These are phyloP conservation scores for Trichonephila clavata DNA, from an alignment of 1,140 invertebrate species.

Conservation along the genomic window DNA sequence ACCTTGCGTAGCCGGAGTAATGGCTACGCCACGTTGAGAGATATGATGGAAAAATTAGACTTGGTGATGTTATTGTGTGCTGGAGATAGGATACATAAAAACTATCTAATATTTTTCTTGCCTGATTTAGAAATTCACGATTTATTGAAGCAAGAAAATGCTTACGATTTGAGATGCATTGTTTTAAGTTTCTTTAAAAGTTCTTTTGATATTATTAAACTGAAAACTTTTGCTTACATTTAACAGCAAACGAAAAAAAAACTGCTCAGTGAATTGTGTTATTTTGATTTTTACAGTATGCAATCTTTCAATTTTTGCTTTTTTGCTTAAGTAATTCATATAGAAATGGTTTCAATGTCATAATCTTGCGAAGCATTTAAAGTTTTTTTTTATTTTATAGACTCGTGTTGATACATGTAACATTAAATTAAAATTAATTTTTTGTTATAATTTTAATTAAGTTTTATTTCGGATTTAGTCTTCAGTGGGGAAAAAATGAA, in stretches of 20 bases:
- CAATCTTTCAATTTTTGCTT: too few relatives aligned
- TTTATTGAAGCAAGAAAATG: not conserved
- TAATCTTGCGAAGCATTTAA: too few relatives aligned
- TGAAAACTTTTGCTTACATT: not conserved
- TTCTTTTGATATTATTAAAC: not conserved
- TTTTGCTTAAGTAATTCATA: too few relatives aligned
- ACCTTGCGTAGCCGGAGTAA: constrained; percentile 40
- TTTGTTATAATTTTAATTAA: too few relatives aligned
- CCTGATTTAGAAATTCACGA: constrained; percentile 49
- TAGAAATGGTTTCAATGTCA: too few relatives aligned
- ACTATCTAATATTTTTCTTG: constrained; percentile 39
- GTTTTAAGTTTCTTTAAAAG: not conserved
- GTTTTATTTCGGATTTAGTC: too few relatives aligned
- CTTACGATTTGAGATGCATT: not conserved
- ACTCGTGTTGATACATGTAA: too few relatives aligned
- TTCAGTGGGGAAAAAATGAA: too few relatives aligned
- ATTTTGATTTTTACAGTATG: not conserved
- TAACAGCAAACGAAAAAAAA: not conserved
- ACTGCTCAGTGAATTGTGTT: not conserved
- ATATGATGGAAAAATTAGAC: constrained; percentile 57
- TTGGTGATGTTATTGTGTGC: constrained; percentile 65
- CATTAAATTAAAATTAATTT: too few relatives aligned
- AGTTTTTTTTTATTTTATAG: too few relatives aligned
- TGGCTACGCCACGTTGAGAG: constrained; percentile 40
- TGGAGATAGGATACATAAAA: constrained; percentile 60